Evolutionary conservation across 1,140 invertebrate genomes (phyloP).

Genomic region (Trachelipus rathkii): DNA sequence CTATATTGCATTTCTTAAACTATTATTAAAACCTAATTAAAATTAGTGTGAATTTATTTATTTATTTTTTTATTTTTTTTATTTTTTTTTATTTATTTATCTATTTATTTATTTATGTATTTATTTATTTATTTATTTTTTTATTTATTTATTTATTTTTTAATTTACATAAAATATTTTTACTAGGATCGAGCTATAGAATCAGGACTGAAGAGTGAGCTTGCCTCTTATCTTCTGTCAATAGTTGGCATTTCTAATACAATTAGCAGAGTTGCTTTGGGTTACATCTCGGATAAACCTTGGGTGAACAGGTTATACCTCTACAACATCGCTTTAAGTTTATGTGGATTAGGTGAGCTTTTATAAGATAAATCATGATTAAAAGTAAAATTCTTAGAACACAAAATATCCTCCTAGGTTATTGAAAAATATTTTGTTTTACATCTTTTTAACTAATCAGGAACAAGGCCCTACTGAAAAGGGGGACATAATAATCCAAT

Average conservation of each 20-base stretch:
- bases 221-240: slow-evolving; percentile 65
- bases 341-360: slow-evolving; percentile 71
- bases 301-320: slow-evolving; percentile 80
- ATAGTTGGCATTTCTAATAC: slow-evolving; percentile 83
- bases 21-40: no score
- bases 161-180: no score
- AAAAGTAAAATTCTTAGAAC: no score
- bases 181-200: slow-evolving; percentile 60
- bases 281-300: slow-evolving; percentile 78
- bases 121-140: not conserved
- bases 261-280: slow-evolving; percentile 76
- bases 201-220: slow-evolving; percentile 56
- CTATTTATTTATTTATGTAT: no score
- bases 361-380: not conserved
- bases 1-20: no score
- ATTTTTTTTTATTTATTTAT: not conserved
- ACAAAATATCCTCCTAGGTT: no score
- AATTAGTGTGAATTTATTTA: no score
- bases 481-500: no score
- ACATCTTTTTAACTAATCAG: no score
- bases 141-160: slow-evolving; percentile 11
- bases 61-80: no score
- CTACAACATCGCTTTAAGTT: slow-evolving; percentile 79
- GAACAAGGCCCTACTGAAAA: no score
- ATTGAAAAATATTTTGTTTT: no score